Evolutionary conservation across 2,113 vertebrate species (phyloP).

Genomic region (Trematocara zebra): DNA sequence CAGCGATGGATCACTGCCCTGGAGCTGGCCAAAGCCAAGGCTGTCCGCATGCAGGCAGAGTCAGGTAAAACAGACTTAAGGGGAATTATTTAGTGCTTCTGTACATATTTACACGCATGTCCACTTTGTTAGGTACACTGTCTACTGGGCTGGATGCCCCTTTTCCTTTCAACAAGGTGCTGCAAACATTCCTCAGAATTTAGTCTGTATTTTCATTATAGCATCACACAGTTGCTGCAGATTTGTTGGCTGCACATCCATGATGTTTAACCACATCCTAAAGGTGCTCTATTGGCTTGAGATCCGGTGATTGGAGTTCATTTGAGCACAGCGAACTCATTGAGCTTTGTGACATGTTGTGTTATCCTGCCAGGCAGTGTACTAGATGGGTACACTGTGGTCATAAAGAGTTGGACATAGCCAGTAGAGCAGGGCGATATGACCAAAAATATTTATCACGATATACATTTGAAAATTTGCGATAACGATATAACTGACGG

Average conservation of each 20-base stretch:
- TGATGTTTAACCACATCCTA: background rate
- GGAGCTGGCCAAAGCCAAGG: conserved; percentile 93
- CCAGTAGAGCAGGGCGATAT: too few relatives aligned
- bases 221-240: background rate
- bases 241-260: background rate
- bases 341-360: background rate
- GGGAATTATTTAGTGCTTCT: background rate
- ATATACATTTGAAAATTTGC: too few relatives aligned
- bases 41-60: conserved; percentile 90
- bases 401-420: background rate
- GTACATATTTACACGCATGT: background rate
- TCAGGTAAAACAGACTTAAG: conserved; percentile 74
- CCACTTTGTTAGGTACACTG: background rate
- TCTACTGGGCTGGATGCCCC: background rate
- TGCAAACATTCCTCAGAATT: background rate
- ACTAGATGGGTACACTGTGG: background rate
- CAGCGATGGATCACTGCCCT: conserved; percentile 94
- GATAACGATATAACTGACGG: too few relatives aligned
- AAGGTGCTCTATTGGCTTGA: background rate
- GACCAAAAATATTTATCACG: too few relatives aligned
- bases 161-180: background rate
- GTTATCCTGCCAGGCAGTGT: background rate
- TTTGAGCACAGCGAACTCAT: background rate
- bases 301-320: background rate
- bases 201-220: background rate